Evolutionary conservation across 2,888 invertebrate species (phyloP).

Genomic region (Dinocampus coccinellae): DNA sequence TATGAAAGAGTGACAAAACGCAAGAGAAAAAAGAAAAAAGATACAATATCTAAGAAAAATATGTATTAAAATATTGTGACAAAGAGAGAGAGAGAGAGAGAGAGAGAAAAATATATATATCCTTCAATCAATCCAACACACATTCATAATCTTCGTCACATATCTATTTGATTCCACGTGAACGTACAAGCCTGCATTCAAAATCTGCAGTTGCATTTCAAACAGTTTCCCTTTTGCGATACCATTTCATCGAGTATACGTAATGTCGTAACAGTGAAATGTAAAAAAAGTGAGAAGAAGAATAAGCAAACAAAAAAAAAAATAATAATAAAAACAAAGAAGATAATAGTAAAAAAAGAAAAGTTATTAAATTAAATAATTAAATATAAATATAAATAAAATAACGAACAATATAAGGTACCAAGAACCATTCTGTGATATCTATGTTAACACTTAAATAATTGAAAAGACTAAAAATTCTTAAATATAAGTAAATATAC

Average conservation of each 20-base stretch:
- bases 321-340: slow-evolving; percentile 10
- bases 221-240: not conserved
- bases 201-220: not conserved
- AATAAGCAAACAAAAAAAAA: slow-evolving; percentile 36
- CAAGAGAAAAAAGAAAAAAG: not conserved
- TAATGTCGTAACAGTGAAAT: slow-evolving; percentile 15
- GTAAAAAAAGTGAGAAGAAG: slow-evolving; percentile 27
- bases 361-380: slow-evolving; percentile 35
- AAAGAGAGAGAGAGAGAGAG: slow-evolving; percentile 31
- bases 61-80: slow-evolving; percentile 48
- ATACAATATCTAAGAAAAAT: slow-evolving; percentile 33
- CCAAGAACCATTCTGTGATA: slow-evolving; percentile 77
- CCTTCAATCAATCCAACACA: slow-evolving; percentile 53
- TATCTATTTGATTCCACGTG: not conserved
- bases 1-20: not conserved
- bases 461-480: slow-evolving; percentile 69
- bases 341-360: slow-evolving; percentile 14
- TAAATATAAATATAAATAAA: slow-evolving; percentile 46
- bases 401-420: slow-evolving; percentile 64
- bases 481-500: slow-evolving; percentile 68
- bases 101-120: slow-evolving; percentile 29
- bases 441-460: slow-evolving; percentile 71
- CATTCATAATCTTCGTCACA: slow-evolving; percentile 43
- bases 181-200: not conserved
- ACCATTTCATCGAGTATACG: not conserved